Evolutionary conservation across 2,113 vertebrate genomes (phyloP), one percentile per base, ranked within the genome.

Genomic region (Apistogramma diplotaenia): DNA sequence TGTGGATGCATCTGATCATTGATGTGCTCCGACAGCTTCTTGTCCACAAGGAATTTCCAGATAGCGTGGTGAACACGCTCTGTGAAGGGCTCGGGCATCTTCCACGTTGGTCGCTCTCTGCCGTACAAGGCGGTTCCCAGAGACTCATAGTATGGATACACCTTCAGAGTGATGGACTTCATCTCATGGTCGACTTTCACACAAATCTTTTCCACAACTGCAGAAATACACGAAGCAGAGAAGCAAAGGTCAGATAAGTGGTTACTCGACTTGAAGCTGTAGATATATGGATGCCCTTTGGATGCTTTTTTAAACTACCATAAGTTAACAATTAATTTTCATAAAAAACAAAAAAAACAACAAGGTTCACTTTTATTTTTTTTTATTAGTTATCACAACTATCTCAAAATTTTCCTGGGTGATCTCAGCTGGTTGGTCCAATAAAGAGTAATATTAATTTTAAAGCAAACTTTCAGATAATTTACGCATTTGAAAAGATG

Each of bases 111-210:
- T 0, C 95, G 94, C 0, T 95, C 90, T 61, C 94, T 92, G 27
- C 96, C 96, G n/a, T 97, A 97, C 0, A 98, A 86, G 55, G 95
- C 95, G 13, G 92, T 81, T 71, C 91, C 91, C 88, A 98, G 83
- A 0, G 93, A 96, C 18, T 51, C 1, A 1, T 95, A 96, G 90
- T 96, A 98, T 0, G 95, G 96, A 80, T 96, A 97, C 54, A 97
- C 88, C 35, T 86, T 94, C 25, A 99, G 56, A 0, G 89, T 87
- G 4, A 73, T 93, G 55, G 90, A 89, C 8, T 86, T 56, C 37
- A 98, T 85, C 1, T 4, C 29, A 3, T 95, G 93, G 8, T 95
- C 89, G 81, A 92, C 79, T 35, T 85, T 95, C 1, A 59, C 51
- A 55, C 96, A 85, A 80, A 97, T 85, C 54, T n/a, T 93, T 40